Evolutionary conservation across 2,797 vertebrate species (phyloP).

Genomic region (Danionella dracula): DNA sequence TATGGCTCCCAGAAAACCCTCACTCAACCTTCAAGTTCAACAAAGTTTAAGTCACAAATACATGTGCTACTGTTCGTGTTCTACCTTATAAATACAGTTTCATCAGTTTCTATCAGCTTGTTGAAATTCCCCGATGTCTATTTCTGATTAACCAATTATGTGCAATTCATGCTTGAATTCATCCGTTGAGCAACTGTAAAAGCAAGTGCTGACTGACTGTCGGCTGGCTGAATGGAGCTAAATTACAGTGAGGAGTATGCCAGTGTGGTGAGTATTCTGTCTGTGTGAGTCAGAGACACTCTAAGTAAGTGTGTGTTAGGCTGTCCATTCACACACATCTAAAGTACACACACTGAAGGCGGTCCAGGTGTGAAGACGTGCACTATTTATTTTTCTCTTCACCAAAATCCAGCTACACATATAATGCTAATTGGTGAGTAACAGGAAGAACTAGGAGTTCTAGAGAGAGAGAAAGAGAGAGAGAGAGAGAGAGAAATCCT

Average conservation of each 20-base stretch:
- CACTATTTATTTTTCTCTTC: constrained; percentile 41
- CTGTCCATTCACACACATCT: constrained; percentile 19
- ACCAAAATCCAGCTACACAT: constrained; percentile 40
- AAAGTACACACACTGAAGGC: constrained; percentile 34
- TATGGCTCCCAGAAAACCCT: too few relatives aligned
- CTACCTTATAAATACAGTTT: not conserved
- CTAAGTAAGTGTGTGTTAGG: not conserved
- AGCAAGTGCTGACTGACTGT: constrained; percentile 5
- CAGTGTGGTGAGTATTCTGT: not conserved
- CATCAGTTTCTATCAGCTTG: not conserved
- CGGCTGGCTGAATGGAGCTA: constrained; percentile 19
- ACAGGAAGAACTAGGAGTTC: not conserved
- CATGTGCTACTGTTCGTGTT: too few relatives aligned
- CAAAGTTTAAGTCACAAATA: too few relatives aligned
- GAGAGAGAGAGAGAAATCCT: not conserved
- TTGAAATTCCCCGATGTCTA: not conserved
- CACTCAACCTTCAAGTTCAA: too few relatives aligned
- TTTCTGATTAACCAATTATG: constrained; percentile 14
- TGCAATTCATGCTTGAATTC: constrained; percentile 6
- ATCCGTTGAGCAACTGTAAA: constrained; percentile 1
- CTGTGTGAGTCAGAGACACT: not conserved
- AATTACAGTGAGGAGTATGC: constrained; percentile 2
- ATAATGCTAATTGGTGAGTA: constrained; percentile 57
- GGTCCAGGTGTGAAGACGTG: constrained; percentile 49
- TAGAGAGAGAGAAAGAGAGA: not conserved